Conservation (phyloP, 2,888 invertebrate species). For the Scaptomyza parva region DNA sequence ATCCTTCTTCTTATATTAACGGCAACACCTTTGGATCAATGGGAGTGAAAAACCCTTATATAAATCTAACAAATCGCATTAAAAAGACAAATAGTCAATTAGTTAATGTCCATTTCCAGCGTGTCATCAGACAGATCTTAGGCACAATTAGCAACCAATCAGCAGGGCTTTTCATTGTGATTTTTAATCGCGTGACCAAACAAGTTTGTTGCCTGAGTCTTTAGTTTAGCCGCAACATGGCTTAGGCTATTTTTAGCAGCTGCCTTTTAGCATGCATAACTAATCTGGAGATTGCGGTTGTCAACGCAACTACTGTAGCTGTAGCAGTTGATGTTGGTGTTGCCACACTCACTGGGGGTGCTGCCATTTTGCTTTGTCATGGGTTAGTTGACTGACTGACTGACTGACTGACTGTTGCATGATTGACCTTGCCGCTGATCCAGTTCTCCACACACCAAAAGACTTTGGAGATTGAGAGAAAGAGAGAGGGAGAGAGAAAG, state of each 20-base stretch:
- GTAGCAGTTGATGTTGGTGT: not conserved
- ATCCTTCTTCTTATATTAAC: too few species aligned
- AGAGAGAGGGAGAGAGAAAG: not conserved
- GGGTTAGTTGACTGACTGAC: slow-evolving; percentile 10
- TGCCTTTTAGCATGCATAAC: slow-evolving; percentile 10
- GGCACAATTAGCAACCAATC: slow-evolving; percentile 8
- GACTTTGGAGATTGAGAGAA: too few species aligned
- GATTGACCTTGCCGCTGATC: slow-evolving; percentile 67
- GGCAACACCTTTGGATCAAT: too few species aligned
- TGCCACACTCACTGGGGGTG: slow-evolving; percentile 30
- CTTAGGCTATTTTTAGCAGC: slow-evolving; percentile 30
- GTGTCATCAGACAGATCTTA: slow-evolving; percentile 10
- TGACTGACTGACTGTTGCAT: slow-evolving; percentile 4
- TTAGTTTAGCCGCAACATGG: slow-evolving; percentile 48
- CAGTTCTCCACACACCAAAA: slow-evolving; percentile 55
- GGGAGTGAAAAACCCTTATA: too few species aligned
- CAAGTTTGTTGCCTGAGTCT: slow-evolving; percentile 73
- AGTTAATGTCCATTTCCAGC: not conserved
- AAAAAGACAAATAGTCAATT: not conserved
- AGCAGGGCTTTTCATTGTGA: slow-evolving; percentile 1
- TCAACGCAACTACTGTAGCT: slow-evolving; percentile 43
- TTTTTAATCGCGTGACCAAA: slow-evolving; percentile 42
- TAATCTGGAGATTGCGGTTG: slow-evolving; percentile 34
- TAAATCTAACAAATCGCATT: not conserved
- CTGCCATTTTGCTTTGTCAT: slow-evolving; percentile 15